Percentiles rank a stretch among this genome's conserved stretches.
These are phyloP conservation scores for Tuberolachnus salignus DNA, from an alignment of 2,888 invertebrate genomes.

Conservation along the genomic window DNA sequence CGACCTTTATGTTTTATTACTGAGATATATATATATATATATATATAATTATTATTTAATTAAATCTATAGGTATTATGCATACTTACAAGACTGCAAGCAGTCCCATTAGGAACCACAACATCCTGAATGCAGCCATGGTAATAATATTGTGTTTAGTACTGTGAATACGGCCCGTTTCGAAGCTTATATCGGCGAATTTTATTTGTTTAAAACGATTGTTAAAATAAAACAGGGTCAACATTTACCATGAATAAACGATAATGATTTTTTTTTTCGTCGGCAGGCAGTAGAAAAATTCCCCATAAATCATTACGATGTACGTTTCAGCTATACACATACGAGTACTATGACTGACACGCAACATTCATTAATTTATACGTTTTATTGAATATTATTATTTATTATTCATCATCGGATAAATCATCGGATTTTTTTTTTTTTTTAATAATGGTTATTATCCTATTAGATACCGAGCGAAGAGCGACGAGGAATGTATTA, in stretches of 20 bases:
- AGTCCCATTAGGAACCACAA: slow-evolving; percentile 51
- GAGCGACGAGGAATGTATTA: no score
- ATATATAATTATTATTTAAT: no score
- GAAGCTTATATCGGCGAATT: slow-evolving; percentile 21
- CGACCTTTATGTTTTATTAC: no score
- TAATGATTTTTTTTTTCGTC: background rate
- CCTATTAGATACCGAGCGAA: no score
- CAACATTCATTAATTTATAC: slow-evolving; percentile 6
- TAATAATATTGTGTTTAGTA: slow-evolving; percentile 8
- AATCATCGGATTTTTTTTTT: slow-evolving; percentile 40
- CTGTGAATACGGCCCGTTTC: background rate
- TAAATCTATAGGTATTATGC: background rate
- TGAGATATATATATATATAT: no score
- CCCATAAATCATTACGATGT: slow-evolving; percentile 34
- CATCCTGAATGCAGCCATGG: slow-evolving; percentile 22
- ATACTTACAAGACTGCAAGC: slow-evolving; percentile 51
- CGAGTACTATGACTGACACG: slow-evolving; percentile 13
- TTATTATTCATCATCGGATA: slow-evolving; percentile 29
- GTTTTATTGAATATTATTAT: slow-evolving; percentile 24
- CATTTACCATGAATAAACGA: slow-evolving; percentile 15
- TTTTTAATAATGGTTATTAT: background rate
- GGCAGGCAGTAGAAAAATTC: slow-evolving; percentile 1
- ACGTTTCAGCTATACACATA: background rate
- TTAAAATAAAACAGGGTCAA: slow-evolving; percentile 29
- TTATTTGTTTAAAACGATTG: slow-evolving; percentile 40